Evolutionary conservation across 2,113 vertebrate species (phyloP).

Genomic region (Butorides virescens): DNA sequence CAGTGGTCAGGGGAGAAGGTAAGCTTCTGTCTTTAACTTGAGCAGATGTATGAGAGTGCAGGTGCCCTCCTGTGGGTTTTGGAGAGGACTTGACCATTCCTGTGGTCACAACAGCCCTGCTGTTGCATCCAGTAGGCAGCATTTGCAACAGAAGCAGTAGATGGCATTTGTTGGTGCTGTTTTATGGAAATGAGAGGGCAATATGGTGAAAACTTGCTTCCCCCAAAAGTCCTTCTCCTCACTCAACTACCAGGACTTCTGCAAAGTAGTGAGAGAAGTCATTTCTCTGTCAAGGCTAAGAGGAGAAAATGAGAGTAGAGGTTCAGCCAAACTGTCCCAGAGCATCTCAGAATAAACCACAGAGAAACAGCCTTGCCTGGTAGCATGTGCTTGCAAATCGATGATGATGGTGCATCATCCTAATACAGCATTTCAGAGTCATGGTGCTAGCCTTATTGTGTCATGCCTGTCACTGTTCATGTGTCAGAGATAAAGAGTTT

Average conservation of each 20-base stretch:
- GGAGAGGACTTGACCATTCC: neutral
- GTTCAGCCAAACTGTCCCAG: neutral
- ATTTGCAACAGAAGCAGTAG: neutral
- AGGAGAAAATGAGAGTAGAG: neutral
- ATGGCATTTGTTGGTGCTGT: neutral
- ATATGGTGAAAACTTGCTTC: neutral
- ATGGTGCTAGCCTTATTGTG: neutral
- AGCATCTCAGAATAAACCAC: neutral
- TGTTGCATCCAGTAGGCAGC: neutral
- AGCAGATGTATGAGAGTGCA: neutral
- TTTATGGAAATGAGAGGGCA: neutral
- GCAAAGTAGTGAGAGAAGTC: neutral
- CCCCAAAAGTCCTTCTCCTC: neutral
- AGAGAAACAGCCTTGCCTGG: neutral
- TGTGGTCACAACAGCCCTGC: neutral
- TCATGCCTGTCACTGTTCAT: neutral
- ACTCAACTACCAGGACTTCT: neutral
- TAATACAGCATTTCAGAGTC: neutral
- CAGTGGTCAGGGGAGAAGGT: constrained; percentile 92
- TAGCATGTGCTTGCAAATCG: neutral
- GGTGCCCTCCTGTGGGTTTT: neutral
- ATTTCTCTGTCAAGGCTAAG: neutral
- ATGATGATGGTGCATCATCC: neutral
- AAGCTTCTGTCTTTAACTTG: constrained; percentile 39
- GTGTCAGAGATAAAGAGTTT: neutral